Evolutionary conservation across 1,140 invertebrate genomes (phyloP).

Genomic region (Hyposmocoma kahamanoa): DNA sequence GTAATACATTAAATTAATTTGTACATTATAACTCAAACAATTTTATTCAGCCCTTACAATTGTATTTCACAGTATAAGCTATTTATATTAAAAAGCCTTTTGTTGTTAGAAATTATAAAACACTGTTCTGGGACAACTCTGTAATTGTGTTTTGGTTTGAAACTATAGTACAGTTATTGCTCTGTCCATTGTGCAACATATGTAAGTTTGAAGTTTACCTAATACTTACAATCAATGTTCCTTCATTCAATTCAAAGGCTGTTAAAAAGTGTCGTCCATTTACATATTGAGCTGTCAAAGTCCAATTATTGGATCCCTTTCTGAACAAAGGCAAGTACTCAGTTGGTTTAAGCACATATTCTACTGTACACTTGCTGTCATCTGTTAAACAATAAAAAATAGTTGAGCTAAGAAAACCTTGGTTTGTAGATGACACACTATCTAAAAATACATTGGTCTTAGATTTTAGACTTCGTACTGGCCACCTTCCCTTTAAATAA

Average conservation of each 20-base stretch:
- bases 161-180: background rate
- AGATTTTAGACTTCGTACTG: too few species aligned
- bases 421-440: too few species aligned
- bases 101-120: too few species aligned
- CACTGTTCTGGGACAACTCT: background rate
- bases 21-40: too few species aligned
- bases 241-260: slow-evolving; percentile 62
- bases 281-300: slow-evolving; percentile 56
- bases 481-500: too few species aligned
- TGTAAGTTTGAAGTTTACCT: too few species aligned
- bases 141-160: background rate
- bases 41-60: too few species aligned
- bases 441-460: too few species aligned
- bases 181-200: background rate
- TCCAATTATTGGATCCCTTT: slow-evolving; percentile 62
- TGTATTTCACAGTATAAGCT: too few species aligned
- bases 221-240: slow-evolving; percentile 59
- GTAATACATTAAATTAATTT: too few species aligned
- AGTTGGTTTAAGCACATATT: slow-evolving; percentile 56
- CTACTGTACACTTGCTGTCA: slow-evolving; percentile 53
- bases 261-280: slow-evolving; percentile 61
- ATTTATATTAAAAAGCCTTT: too few species aligned
- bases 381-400: slow-evolving; percentile 28
- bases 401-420: too few species aligned
- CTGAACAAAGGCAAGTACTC: slow-evolving; percentile 57